Evolutionary conservation across 2,113 vertebrate genomes (phyloP).

Genomic region (Caretta caretta): DNA sequence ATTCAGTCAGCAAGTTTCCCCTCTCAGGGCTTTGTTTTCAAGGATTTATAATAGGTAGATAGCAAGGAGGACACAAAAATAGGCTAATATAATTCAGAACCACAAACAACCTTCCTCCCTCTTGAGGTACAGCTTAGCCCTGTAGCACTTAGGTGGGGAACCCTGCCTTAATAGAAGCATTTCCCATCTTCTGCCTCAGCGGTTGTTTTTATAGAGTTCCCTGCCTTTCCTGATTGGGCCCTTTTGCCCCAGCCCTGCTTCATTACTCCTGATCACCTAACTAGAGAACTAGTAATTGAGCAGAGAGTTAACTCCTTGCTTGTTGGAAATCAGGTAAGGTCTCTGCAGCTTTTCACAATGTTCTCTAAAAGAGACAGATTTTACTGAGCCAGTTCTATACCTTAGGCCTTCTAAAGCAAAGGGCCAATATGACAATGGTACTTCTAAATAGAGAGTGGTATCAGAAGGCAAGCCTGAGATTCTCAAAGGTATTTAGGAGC

Average conservation of each 20-base stretch:
- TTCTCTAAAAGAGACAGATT: background rate
- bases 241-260: background rate
- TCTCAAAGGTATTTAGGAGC: background rate
- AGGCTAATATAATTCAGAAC: too few species aligned
- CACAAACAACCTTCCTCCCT: background rate
- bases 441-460: background rate
- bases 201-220: background rate
- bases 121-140: background rate
- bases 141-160: background rate
- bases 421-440: background rate
- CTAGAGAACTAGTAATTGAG: background rate
- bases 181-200: background rate
- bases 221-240: background rate
- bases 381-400: background rate
- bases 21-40: background rate
- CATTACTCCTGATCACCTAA: background rate
- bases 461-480: background rate
- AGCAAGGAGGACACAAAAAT: background rate
- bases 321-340: background rate
- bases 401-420: background rate
- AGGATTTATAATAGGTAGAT: background rate
- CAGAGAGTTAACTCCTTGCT: background rate
- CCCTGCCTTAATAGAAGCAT: background rate
- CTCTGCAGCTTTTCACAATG: background rate
- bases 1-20: background rate